Base-by-base conservation (phyloP, 2,888 invertebrate genomes). In the Drosophila diplacantha region DNA sequence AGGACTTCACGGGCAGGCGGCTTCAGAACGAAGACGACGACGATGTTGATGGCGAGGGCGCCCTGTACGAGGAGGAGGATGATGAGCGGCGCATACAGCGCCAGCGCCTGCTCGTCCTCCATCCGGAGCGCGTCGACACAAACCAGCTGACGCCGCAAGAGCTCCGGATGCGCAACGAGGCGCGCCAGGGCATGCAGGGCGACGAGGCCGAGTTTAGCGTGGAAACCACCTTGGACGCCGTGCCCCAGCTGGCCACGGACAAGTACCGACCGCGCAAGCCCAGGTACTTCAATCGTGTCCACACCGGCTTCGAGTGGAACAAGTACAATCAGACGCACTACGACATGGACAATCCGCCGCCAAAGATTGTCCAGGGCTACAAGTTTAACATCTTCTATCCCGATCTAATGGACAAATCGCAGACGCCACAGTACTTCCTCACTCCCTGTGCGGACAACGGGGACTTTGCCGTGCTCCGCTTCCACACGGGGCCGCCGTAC, bases 271-370 rank as follows among this genome's bases (percentile, higher is more conserved):
- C 99, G 0, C 89, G 99, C 46, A 99, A 99, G 75, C 99, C 99
- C 1, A 89, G 99, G 20, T 99, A 99, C 89, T 98, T 99, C 90
- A 99, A 99, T 90, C 90, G 96, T 58, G 96, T 96, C 5, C 96
- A 96, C 86, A 96, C 96, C 0, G 99, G 99, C 16, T 99, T 99
- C 89, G 99, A 99, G 86, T 99, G 99, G 99, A 99, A 99, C 90
- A 99, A 99, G 89, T 99, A 99, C 90, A 99, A 99, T 90, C 99
- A 99, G 90, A 99, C 99, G 2, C 99, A 99, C 90, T 99, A 99
- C 89, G 99, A 99, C 88, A 97, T 99, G 94, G 99, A 99, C 89
- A 99, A 99, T 90, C 99, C 99, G 51, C 99, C 99, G 9, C 99
- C 99, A 1, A 99, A 99, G 90, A 98, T 99, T 85, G 99, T 99